Evolutionary conservation across 2,888 invertebrate genomes (phyloP).

Genomic region (Microplitis manilae): DNA sequence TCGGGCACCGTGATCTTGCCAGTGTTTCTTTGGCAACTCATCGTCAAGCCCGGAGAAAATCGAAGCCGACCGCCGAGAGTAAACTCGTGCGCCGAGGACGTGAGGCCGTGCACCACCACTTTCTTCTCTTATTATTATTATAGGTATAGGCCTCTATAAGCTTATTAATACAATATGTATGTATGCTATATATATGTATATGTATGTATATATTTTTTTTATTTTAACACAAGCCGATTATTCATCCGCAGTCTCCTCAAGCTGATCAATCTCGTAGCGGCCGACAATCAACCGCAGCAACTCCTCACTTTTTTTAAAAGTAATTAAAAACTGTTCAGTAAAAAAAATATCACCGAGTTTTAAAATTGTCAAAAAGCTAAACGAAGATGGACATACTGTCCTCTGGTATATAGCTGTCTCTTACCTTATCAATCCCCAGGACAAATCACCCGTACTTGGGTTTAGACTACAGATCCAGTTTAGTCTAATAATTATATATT

Average conservation of each 20-base stretch:
- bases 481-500: not conserved
- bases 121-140: conserved; percentile 7
- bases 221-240: not conserved
- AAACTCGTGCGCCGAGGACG: conserved; percentile 41
- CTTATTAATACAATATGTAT: conserved; percentile 5
- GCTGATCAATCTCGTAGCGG: not conserved
- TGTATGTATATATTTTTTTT: not conserved
- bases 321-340: not conserved
- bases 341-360: not conserved
- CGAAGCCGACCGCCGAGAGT: conserved; percentile 40
- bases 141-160: not conserved
- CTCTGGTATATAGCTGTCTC: not conserved
- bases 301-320: not conserved
- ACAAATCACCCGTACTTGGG: not conserved
- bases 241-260: not conserved
- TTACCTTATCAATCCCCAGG: not conserved
- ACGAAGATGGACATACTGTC: not conserved
- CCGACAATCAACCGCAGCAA: not conserved
- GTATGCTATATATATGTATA: not conserved
- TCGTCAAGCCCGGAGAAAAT: conserved; percentile 51
- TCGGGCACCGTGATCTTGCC: conserved; percentile 82
- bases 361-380: not conserved
- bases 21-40: conserved; percentile 69
- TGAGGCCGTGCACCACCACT: conserved; percentile 22
- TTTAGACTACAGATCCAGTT: not conserved